Conservation (phyloP, 2,888 invertebrate species). For the Odontomyia ornata region DNA sequence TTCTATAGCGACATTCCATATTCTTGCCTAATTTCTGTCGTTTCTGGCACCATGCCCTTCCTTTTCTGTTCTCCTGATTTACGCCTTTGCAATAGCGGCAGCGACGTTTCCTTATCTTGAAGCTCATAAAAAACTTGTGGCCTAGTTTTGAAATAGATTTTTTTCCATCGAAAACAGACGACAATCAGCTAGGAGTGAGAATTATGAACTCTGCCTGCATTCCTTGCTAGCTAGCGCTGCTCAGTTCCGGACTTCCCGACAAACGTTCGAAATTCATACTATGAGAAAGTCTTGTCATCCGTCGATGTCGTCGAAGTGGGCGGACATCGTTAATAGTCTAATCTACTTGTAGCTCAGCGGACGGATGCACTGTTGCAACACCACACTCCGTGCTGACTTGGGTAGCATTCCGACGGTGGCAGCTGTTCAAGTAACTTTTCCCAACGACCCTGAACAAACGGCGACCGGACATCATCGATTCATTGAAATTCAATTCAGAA, state of each 20-base stretch:
- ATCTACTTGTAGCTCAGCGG: neutral
- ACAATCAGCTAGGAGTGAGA: neutral
- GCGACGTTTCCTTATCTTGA: neutral
- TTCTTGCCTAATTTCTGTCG: neutral
- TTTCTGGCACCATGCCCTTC: neutral
- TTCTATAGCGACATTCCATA: neutral
- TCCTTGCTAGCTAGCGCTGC: neutral
- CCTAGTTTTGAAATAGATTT: slow-evolving; percentile 26
- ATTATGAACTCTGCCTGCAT: neutral
- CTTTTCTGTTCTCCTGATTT: neutral
- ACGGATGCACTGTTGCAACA: slow-evolving; percentile 9
- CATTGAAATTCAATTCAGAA: slow-evolving; percentile 3
- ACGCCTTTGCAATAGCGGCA: neutral
- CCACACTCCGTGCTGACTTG: neutral
- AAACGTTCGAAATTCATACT: neutral
- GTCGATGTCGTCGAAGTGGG: slow-evolving; percentile 4
- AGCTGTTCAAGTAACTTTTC: neutral
- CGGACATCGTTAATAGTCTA: neutral
- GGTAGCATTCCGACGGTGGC: neutral
- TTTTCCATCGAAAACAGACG: neutral
- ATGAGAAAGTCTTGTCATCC: neutral
- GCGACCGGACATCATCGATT: slow-evolving; percentile 3
- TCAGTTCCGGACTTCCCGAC: too few species aligned
- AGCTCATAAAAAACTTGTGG: neutral
- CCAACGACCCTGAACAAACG: neutral